Evolutionary conservation across 2,888 invertebrate species (phyloP).

Genomic region (Rhagophthalmus giganteus): DNA sequence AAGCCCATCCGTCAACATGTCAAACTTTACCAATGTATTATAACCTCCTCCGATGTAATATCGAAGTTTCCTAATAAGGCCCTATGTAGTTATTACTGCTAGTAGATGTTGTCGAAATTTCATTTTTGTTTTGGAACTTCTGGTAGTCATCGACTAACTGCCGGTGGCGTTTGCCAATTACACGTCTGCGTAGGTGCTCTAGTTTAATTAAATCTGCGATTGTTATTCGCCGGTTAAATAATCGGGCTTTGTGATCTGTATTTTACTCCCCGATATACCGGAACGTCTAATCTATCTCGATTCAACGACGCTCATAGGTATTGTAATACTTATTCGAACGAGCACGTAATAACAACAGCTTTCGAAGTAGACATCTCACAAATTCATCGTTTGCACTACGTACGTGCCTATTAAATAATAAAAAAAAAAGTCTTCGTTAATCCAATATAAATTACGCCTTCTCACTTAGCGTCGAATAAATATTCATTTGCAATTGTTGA

Average conservation of each 20-base stretch:
- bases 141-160: slow-evolving; percentile 34
- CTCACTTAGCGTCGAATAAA: too few species aligned
- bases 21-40: slow-evolving; percentile 52
- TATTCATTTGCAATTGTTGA: too few species aligned
- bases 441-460: too few species aligned
- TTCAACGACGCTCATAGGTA: slow-evolving; percentile 8
- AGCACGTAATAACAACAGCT: too few species aligned
- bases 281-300: slow-evolving; percentile 20
- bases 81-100: slow-evolving; percentile 32
- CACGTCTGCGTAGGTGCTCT: slow-evolving; percentile 43
- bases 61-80: slow-evolving; percentile 50
- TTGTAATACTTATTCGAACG: not conserved
- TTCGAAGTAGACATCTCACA: too few species aligned
- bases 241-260: slow-evolving; percentile 45
- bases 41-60: slow-evolving; percentile 47
- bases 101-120: slow-evolving; percentile 21
- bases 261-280: slow-evolving; percentile 33
- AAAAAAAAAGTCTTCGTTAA: too few species aligned
- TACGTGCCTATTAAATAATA: too few species aligned
- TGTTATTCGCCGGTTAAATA: slow-evolving; percentile 46
- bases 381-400: too few species aligned
- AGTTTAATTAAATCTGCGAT: slow-evolving; percentile 49
- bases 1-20: slow-evolving; percentile 49
- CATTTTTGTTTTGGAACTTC: slow-evolving; percentile 30
- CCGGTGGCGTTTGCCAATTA: slow-evolving; percentile 43